Conservation (phyloP, 2,888 invertebrate species). For the Galeruca laticollis region DNA sequence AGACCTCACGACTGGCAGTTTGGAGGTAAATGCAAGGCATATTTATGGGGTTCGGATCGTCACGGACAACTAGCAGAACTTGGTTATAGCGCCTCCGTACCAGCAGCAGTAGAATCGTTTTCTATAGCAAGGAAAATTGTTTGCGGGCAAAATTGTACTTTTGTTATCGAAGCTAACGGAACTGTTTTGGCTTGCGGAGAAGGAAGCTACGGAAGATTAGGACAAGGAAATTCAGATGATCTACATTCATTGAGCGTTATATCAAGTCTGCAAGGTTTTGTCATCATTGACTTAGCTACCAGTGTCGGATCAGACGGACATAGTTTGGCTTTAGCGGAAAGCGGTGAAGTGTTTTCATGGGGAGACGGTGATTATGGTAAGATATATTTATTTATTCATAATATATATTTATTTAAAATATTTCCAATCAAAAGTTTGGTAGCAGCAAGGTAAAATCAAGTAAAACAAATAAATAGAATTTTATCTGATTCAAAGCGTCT, state of each 20-base stretch:
- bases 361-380: conserved; percentile 77
- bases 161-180: conserved; percentile 72
- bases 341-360: conserved; percentile 77
- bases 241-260: conserved; percentile 71
- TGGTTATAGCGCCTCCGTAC: conserved; percentile 64
- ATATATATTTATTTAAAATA: neutral
- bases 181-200: conserved; percentile 75
- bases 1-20: conserved; percentile 76
- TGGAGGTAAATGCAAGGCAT: conserved; percentile 73
- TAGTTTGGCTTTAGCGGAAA: conserved; percentile 74
- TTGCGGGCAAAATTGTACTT: conserved; percentile 77
- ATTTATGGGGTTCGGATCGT: conserved; percentile 74
- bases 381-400: conserved; percentile 54
- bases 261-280: conserved; percentile 74
- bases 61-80: conserved; percentile 74
- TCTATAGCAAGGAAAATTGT: conserved; percentile 70
- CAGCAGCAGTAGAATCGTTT: conserved; percentile 67
- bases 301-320: conserved; percentile 77
- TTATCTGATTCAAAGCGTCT: too few species aligned
- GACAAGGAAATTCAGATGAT: conserved; percentile 75
- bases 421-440: too few species aligned
- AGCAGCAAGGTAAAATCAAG: too few species aligned
- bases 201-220: conserved; percentile 74
- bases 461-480: too few species aligned
- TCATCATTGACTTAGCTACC: conserved; percentile 73